A percentile compares a stretch with the other conserved stretches of the same genome.
These are phyloP conservation scores for Balearica regulorum DNA, from an alignment of 2,797 vertebrate genomes.

Conservation along the genomic window DNA sequence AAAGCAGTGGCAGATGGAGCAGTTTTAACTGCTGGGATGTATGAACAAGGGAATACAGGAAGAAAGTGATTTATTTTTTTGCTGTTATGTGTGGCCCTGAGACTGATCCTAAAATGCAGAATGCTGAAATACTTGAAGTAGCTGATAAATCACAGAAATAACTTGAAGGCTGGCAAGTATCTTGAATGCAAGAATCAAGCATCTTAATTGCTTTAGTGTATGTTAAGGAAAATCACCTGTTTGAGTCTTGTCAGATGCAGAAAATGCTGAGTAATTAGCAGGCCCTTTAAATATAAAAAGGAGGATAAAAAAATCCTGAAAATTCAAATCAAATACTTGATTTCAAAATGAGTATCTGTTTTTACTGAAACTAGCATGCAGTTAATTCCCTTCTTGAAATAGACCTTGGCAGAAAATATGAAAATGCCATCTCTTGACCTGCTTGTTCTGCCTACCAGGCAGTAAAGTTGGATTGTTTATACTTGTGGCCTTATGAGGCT, in stretches of 20 bases:
- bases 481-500: neutral
- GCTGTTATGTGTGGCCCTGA: neutral
- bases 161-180: neutral
- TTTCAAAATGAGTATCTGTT: neutral
- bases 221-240: neutral
- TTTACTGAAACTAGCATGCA: neutral
- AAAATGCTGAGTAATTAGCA: neutral
- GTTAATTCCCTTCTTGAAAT: neutral
- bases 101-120: neutral
- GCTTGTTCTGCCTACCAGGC: neutral
- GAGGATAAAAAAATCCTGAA: neutral
- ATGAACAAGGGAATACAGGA: neutral
- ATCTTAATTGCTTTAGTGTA: neutral
- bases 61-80: neutral
- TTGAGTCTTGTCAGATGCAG: neutral
- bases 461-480: neutral
- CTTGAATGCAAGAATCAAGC: neutral
- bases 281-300: neutral
- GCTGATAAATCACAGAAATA: neutral
- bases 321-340: neutral
- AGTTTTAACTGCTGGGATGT: neutral
- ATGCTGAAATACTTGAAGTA: neutral
- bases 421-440: neutral
- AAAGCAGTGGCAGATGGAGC: neutral
- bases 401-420: neutral